Evolutionary conservation across 2,888 invertebrate species (phyloP).

Genomic region (Mactromeris polynyma): DNA sequence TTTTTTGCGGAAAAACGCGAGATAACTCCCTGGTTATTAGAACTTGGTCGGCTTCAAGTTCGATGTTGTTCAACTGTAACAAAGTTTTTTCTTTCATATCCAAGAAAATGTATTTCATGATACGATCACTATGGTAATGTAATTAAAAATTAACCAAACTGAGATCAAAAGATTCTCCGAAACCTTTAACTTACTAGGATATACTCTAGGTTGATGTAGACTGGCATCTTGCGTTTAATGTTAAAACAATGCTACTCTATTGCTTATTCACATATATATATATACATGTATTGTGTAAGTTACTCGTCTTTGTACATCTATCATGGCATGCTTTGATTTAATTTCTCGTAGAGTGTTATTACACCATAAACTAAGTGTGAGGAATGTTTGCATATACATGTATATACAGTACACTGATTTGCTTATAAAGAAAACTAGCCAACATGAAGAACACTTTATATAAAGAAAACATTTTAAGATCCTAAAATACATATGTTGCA

Average conservation of each 20-base stretch:
- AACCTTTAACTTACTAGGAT: neutral
- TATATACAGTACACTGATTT: too few relatives aligned
- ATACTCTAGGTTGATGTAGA: neutral
- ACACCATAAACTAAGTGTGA: too few relatives aligned
- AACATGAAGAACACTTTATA: too few relatives aligned
- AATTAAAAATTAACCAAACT: neutral
- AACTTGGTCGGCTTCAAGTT: neutral
- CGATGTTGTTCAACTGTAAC: neutral
- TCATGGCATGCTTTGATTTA: too few relatives aligned
- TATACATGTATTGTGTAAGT: too few relatives aligned
- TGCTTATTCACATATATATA: too few relatives aligned
- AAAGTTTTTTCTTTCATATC: neutral
- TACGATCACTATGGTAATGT: neutral
- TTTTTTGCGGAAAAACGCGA: neutral
- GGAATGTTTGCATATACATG: too few relatives aligned
- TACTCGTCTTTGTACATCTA: too few relatives aligned
- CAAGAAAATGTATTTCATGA: neutral
- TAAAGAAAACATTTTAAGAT: too few relatives aligned
- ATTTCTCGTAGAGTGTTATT: too few relatives aligned
- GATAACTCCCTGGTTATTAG: neutral
- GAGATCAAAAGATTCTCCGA: neutral
- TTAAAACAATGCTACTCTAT: neutral
- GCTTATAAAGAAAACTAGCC: too few relatives aligned
- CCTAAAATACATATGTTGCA: too few relatives aligned
- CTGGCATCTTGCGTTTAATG: neutral